Evolutionary conservation across 2,888 invertebrate species (phyloP).

Genomic region (Volucella bombylans): DNA sequence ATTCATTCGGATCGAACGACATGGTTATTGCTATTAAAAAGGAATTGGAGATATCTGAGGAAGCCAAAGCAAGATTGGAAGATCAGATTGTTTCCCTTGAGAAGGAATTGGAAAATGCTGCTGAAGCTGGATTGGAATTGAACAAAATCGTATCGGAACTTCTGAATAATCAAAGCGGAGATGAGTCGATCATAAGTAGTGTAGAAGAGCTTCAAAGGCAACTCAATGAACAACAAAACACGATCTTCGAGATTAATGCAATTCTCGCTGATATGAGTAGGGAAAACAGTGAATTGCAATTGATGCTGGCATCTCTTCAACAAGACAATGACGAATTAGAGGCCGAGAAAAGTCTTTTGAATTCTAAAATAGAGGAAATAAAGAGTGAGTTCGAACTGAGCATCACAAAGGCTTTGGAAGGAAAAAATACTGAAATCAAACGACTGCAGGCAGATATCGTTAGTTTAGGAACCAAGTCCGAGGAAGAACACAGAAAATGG

Average conservation of each 20-base stretch:
- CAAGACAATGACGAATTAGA: slow-evolving; percentile 84
- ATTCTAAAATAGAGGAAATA: slow-evolving; percentile 79
- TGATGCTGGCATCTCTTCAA: slow-evolving; percentile 83
- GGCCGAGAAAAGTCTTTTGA: slow-evolving; percentile 81
- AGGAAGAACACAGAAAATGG: slow-evolving; percentile 79
- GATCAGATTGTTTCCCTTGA: slow-evolving; percentile 87
- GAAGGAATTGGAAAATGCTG: slow-evolving; percentile 90
- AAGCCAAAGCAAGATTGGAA: slow-evolving; percentile 84
- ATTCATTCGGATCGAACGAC: slow-evolving; percentile 88
- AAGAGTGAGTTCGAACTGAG: slow-evolving; percentile 81
- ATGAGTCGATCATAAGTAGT: slow-evolving; percentile 85
- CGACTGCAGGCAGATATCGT: slow-evolving; percentile 79
- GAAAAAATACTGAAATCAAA: slow-evolving; percentile 80
- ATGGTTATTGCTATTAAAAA: slow-evolving; percentile 87
- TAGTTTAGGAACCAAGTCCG: slow-evolving; percentile 77
- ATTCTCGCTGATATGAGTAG: slow-evolving; percentile 84
- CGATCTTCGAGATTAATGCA: slow-evolving; percentile 84
- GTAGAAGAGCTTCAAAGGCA: slow-evolving; percentile 87
- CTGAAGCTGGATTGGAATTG: slow-evolving; percentile 90
- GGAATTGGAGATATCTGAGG: slow-evolving; percentile 85
- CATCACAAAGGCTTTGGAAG: slow-evolving; percentile 78
- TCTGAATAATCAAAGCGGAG: slow-evolving; percentile 87
- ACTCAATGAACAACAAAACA: slow-evolving; percentile 86
- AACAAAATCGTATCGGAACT: slow-evolving; percentile 87
- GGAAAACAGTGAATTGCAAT: slow-evolving; percentile 84